Percentiles rank a stretch among this genome's conserved stretches.
Conservation (phyloP, 2,888 invertebrate genomes). For the Dromius quadrimaculatus region DNA sequence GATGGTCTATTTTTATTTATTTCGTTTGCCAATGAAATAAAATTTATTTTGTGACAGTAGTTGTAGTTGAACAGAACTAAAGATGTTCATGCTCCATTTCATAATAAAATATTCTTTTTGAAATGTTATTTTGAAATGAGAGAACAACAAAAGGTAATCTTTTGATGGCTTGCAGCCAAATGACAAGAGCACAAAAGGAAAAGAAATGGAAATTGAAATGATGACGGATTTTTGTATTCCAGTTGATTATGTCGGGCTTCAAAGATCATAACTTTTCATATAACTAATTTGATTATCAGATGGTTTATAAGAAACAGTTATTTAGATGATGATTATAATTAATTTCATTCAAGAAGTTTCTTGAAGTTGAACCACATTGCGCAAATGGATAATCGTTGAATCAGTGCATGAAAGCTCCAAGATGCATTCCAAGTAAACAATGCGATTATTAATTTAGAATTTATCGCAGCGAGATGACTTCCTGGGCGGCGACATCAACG, state of each 20-base stretch:
- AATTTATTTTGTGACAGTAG: no score
- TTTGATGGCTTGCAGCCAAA: slow-evolving; percentile 14
- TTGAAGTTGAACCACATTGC: background rate
- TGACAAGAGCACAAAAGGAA: background rate
- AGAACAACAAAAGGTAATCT: slow-evolving; percentile 30
- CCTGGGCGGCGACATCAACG: slow-evolving; percentile 3
- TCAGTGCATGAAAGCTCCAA: slow-evolving; percentile 10
- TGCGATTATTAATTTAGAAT: slow-evolving; percentile 48
- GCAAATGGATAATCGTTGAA: background rate
- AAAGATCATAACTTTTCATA: no score
- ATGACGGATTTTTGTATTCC: no score
- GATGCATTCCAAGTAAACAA: slow-evolving; percentile 47
- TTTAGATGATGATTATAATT: slow-evolving; percentile 9
- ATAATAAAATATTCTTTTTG: slow-evolving; percentile 40
- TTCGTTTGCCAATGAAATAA: no score
- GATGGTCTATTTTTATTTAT: no score
- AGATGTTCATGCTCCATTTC: slow-evolving; percentile 32
- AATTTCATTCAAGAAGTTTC: slow-evolving; percentile 6
- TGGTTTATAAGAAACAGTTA: no score
- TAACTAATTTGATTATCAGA: no score
- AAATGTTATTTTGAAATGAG: slow-evolving; percentile 32
- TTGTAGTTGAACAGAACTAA: no score
- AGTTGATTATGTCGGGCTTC: no score
- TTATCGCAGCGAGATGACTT: slow-evolving; percentile 43
- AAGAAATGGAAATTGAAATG: background rate